phyloP scores from a whole-genome alignment of 1,140 invertebrate genomes.

The Orchesella cincta region DNA sequence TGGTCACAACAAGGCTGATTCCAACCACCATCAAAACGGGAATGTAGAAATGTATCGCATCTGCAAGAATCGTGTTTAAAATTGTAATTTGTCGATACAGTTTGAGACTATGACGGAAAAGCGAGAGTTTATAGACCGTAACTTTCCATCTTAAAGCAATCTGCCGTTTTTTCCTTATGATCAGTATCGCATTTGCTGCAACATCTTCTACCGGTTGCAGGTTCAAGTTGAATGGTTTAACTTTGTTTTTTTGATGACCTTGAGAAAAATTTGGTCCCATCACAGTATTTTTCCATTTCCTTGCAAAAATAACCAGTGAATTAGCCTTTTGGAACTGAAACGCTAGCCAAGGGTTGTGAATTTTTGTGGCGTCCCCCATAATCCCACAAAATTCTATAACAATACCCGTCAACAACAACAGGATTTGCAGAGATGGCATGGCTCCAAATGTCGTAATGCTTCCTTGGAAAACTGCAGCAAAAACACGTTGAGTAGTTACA shows the following conservation, averaged over 20 bases:
- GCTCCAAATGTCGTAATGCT: not conserved
- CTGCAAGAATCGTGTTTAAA: not conserved
- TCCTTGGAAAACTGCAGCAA: not conserved
- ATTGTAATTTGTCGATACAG: not conserved
- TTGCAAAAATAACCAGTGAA: no score
- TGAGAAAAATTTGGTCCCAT: no score
- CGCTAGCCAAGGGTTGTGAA: slow-evolving; percentile 5
- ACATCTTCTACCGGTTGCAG: no score
- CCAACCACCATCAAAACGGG: not conserved
- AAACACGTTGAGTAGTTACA: not conserved
- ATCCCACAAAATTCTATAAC: not conserved
- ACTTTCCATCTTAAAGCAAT: not conserved
- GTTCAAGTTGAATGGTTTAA: no score
- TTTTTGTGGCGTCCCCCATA: not conserved
- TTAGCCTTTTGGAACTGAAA: not conserved
- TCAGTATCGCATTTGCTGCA: no score
- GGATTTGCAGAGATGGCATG: not conserved
- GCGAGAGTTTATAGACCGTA: not conserved
- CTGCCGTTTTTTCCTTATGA: not conserved
- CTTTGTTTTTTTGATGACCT: no score
- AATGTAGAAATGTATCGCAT: not conserved
- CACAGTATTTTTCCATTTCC: no score
- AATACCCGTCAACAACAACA: not conserved
- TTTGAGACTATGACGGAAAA: not conserved
- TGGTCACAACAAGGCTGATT: not conserved